Base-by-base conservation (phyloP, 2,797 vertebrate genomes). In the Limosa lapponica region DNA sequence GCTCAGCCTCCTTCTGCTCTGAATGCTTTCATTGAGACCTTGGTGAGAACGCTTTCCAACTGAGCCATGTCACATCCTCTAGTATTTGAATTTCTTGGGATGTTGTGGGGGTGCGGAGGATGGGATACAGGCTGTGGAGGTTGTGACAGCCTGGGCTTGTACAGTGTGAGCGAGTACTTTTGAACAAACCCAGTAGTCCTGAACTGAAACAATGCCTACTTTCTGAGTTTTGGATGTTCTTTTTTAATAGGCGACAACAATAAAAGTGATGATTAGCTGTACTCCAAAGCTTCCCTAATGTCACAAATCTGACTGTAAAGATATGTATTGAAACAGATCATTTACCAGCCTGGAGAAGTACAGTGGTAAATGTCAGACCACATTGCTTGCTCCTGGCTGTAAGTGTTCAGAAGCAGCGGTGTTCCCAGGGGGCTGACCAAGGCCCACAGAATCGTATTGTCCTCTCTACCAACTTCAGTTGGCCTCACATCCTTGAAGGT, bases 11-110 rank as follows among this genome's bases (percentile, higher is more conserved):
- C 64, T 75, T 58, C 67, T 32, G 17, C 54, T 96, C 44, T 88
- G 87, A 97, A 93, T 89, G 67, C 62, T 59, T 88, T 92, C 80
- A 75, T 69, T 95, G 95, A 90, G 62, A 62, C 36, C 32, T 75
- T 72, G 64, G 52, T 96, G 89, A 77, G 43, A 89, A 55, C 1
- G 15, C 30, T 79, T 92, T 93, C 78, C 62, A 62, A 7, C 16
- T n/a, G 49, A 78, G 66, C 59, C 13, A 32, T 8, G 30, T 91
- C 23, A 28, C 62, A 46, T 91, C 78, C 62, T 83, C 64, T 32
- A 30, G 49, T 36, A 18, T 49, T 70, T 77, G 55, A 92, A 71
- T 41, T 66, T 32, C 7, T 64, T 43, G 74, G 69, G 55, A 59
- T 49, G 75, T 89, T 46, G 57, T 37, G 75, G 91, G 57, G 34